Percentiles rank a stretch among this genome's conserved stretches.
Conservation (phyloP, 2,888 invertebrate species). For the Pycnomerus fuliginosus region DNA sequence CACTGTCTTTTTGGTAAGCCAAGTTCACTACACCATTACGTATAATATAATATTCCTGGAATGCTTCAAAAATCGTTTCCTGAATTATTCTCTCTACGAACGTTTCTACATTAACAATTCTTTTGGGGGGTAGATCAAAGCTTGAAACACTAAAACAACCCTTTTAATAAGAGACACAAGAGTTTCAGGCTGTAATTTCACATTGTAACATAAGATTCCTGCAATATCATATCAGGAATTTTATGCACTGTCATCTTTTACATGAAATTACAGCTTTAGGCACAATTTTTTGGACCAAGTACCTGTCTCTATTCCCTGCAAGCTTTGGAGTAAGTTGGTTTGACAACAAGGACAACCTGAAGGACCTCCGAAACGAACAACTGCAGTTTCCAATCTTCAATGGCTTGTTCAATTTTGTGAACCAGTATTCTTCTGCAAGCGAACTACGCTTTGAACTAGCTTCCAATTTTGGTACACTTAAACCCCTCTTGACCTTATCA, state of each 20-base stretch:
- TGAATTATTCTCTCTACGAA: slow-evolving; percentile 48
- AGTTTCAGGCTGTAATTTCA: no score
- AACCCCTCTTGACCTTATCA: slow-evolving; percentile 27
- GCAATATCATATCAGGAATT: no score
- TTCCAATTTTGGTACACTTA: slow-evolving; percentile 34
- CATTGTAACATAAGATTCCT: no score
- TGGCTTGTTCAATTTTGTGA: slow-evolving; percentile 53
- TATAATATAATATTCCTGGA: slow-evolving; percentile 45
- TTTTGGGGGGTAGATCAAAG: slow-evolving; percentile 37
- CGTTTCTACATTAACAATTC: slow-evolving; percentile 44
- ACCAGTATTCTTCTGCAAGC: slow-evolving; percentile 55
- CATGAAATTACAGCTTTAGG: neutral
- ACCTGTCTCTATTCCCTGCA: slow-evolving; percentile 26
- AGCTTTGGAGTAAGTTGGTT: slow-evolving; percentile 32
- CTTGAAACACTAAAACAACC: slow-evolving; percentile 32
- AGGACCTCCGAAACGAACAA: slow-evolving; percentile 51
- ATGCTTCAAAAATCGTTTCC: slow-evolving; percentile 48
- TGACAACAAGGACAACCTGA: slow-evolving; percentile 42
- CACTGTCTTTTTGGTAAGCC: slow-evolving; percentile 40
- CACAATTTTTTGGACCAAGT: neutral
- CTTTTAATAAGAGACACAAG: no score
- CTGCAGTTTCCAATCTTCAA: slow-evolving; percentile 48
- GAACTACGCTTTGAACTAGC: slow-evolving; percentile 40
- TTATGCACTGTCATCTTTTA: no score
- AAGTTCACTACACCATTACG: slow-evolving; percentile 40